These are phyloP conservation scores for Coregonus ussuriensis DNA, from an alignment of 2,797 vertebrate genomes.

Conservation along the genomic window DNA sequence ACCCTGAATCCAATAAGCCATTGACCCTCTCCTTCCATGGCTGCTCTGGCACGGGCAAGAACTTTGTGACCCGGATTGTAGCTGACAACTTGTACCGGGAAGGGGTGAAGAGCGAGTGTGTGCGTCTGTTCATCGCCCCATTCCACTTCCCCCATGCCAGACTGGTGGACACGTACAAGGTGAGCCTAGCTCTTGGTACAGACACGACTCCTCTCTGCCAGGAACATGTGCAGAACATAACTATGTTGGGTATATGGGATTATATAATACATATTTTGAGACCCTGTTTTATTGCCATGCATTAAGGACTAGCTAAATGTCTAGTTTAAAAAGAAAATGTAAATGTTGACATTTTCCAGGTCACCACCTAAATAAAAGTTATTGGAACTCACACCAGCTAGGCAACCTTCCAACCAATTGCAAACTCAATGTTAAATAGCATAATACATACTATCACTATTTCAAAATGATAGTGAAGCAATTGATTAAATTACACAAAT, in stretches of 20 bases:
- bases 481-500: constrained; percentile 20
- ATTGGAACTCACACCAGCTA: background rate
- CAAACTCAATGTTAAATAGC: background rate
- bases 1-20: constrained; percentile 78
- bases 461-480: background rate
- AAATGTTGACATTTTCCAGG: background rate
- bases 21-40: constrained; percentile 93
- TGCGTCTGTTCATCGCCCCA: constrained; percentile 85
- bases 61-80: constrained; percentile 89
- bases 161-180: constrained; percentile 89
- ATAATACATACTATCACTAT: background rate
- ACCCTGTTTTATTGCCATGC: background rate
- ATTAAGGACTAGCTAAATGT: background rate
- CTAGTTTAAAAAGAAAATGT: background rate
- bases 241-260: background rate
- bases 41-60: constrained; percentile 97
- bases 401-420: background rate
- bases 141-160: constrained; percentile 90
- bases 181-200: constrained; percentile 52
- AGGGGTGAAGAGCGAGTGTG: constrained; percentile 88
- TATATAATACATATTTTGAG: background rate
- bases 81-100: constrained; percentile 89
- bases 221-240: constrained; percentile 2
- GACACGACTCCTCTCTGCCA: background rate
- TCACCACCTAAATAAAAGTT: background rate